Percentiles rank a stretch among this genome's conserved stretches.
Evolutionary conservation across 2,797 vertebrate genomes (phyloP).

Genomic region (Allobates femoralis): DNA sequence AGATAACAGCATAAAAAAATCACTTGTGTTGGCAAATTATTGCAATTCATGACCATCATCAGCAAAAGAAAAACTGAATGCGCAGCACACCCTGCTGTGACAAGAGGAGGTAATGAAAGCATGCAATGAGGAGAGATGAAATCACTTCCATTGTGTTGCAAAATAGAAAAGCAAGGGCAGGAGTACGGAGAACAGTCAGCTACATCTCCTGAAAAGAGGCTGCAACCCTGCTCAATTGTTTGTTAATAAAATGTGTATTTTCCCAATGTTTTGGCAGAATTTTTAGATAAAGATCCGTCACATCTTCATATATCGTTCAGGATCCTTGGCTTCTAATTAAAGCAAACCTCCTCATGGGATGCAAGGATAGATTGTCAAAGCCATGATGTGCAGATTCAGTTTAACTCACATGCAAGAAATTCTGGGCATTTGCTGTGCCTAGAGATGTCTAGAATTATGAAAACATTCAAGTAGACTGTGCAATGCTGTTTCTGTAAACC

Average conservation of each 20-base stretch:
- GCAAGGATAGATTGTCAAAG: not conserved
- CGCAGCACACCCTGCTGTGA: constrained; percentile 40
- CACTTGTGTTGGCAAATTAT: constrained; percentile 49
- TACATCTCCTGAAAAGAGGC: not conserved
- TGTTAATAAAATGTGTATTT: not conserved
- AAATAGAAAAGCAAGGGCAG: constrained; percentile 29
- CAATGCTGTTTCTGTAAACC: too few relatives aligned
- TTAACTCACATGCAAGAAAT: too few relatives aligned
- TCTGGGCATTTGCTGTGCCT: too few relatives aligned
- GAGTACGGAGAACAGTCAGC: not conserved
- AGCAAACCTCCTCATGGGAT: not conserved
- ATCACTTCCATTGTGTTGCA: constrained; percentile 48
- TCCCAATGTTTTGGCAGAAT: too few relatives aligned
- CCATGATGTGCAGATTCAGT: not conserved
- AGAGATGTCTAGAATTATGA: too few relatives aligned
- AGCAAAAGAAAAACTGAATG: constrained; percentile 49
- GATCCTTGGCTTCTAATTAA: not conserved
- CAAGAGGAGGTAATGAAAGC: constrained; percentile 41
- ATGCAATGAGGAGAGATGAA: constrained; percentile 41
- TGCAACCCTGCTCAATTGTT: not conserved
- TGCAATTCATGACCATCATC: constrained; percentile 47
- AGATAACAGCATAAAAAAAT: constrained; percentile 33
- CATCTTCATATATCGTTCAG: not conserved
- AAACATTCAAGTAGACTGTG: too few relatives aligned
- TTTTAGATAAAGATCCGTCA: not conserved